Base-by-base conservation (phyloP, 2,888 invertebrate species). In the Trissolcus japonicus region DNA sequence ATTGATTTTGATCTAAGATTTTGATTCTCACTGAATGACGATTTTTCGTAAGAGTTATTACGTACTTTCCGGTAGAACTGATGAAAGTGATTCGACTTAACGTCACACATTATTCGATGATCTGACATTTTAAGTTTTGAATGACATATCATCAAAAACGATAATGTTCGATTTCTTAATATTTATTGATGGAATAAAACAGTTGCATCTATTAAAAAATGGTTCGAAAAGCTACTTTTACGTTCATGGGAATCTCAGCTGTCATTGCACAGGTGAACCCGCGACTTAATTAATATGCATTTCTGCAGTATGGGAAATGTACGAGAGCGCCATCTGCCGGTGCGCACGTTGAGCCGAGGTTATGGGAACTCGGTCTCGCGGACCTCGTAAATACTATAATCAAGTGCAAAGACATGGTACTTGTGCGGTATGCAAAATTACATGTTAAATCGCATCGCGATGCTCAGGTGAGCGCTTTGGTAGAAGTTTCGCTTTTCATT, bases 301-400 rank as follows among this genome's bases (percentile, higher is more conserved):
- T 71, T 46, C 68, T 54, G 17, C 57, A 62, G 69, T 80, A 81
- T 80, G 81, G 80, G 81, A 80, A 81, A 80, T 80, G 53, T 21
- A 29, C 65, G 74, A 57, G 76, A 80, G 72, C 81, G 79, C 79
- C 81, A 80, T 79, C 81, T 80, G 80, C 65, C 78, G 75, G 54
- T 59, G 56, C 79, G 78, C 54, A 68, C 73, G 63, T 61, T 54
- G 62, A 55, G 66, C 73, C 67, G 85, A 85, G 87, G 86, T 85
- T 88, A 87, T 88, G 88, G 88, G 88, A 88, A 88, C 88, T 84
- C 82, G 83, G 83, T 83, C 83, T 83, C 83, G 83, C 84, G 83
- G 83, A 79, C 82, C 81, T 83, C 69, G 69, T 86, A 86, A 88
- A 86, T 81, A 88, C 86, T 83, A 84, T 88, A 86, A 88, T 88